A percentile compares a stretch with the other conserved stretches of the same genome.
phyloP scores from a whole-genome alignment of 2,888 invertebrate genomes.

The Pseudanteris insignis region DNA sequence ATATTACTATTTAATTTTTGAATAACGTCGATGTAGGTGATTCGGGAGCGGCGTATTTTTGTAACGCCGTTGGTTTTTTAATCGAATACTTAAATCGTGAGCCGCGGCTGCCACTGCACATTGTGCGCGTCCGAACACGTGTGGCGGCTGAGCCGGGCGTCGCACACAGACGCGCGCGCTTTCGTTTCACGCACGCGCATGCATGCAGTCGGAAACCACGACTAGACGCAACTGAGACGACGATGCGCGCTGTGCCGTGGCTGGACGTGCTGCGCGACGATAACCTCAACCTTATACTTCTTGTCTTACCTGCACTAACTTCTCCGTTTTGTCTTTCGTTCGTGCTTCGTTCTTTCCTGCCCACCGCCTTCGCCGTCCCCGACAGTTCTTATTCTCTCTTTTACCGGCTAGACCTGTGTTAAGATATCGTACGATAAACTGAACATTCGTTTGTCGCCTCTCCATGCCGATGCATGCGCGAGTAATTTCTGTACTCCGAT shows the following conservation, averaged over 20 bases:
- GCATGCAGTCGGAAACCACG: conserved; percentile 10
- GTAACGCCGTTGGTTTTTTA: not conserved
- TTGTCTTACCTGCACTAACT: conserved; percentile 16
- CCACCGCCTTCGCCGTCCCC: conserved; percentile 5
- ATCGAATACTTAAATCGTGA: not conserved
- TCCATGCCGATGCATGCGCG: conserved; percentile 8
- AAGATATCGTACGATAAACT: conserved; percentile 22
- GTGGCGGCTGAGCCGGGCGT: conserved; percentile 17
- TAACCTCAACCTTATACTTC: conserved; percentile 28
- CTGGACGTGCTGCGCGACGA: conserved; percentile 11
- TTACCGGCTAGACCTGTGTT: conserved; percentile 8
- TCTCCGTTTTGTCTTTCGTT: conserved; percentile 14
- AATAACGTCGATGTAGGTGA: too few relatives aligned
- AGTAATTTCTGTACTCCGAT: too few relatives aligned
- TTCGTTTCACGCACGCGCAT: not conserved
- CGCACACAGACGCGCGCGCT: not conserved
- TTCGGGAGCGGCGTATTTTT: too few relatives aligned
- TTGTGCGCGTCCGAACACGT: conserved; percentile 17
- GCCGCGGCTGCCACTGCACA: conserved; percentile 9
- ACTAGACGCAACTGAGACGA: conserved; percentile 23
- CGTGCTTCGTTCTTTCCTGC: conserved; percentile 10
- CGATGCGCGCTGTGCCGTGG: too few relatives aligned
- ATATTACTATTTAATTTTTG: too few relatives aligned
- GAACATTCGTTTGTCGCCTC: conserved; percentile 22
- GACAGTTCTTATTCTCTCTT: not conserved